A percentile compares a stretch with the other conserved stretches of the same genome.
phyloP scores from a whole-genome alignment of 1,140 invertebrate species.

The Plutomurus gul region DNA sequence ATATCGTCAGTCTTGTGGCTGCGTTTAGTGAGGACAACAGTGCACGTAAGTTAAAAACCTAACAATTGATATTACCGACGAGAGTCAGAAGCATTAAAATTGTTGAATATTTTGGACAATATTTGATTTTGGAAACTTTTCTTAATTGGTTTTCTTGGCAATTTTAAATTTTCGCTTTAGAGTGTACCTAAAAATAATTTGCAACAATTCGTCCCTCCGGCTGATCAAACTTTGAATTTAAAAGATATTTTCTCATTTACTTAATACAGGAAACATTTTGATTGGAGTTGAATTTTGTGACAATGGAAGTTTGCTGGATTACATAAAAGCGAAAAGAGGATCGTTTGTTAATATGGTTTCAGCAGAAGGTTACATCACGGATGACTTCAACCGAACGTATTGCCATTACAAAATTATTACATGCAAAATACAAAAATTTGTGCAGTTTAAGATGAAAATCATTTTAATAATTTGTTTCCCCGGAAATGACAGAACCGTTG shows the following conservation, averaged over 20 bases:
- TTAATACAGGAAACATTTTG: background rate
- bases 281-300: slow-evolving; percentile 21
- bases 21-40: slow-evolving; percentile 20
- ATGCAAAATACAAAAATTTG: background rate
- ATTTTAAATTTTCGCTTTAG: no score
- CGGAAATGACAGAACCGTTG: no score
- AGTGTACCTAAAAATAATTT: no score
- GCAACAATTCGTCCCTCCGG: no score
- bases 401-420: background rate
- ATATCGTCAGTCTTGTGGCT: slow-evolving; percentile 44
- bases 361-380: background rate
- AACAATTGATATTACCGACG: no score
- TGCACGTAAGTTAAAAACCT: background rate
- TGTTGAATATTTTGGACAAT: no score
- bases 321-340: background rate
- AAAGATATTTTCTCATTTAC: background rate
- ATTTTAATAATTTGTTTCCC: no score
- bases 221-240: background rate
- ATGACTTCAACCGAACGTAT: background rate
- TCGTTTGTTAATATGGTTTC: background rate
- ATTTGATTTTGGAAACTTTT: background rate
- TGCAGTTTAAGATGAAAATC: background rate
- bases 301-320: background rate
- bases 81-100: no score
- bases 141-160: no score